phyloP scores from a whole-genome alignment of 1,140 invertebrate species.

The Drosophila grimshawi region DNA sequence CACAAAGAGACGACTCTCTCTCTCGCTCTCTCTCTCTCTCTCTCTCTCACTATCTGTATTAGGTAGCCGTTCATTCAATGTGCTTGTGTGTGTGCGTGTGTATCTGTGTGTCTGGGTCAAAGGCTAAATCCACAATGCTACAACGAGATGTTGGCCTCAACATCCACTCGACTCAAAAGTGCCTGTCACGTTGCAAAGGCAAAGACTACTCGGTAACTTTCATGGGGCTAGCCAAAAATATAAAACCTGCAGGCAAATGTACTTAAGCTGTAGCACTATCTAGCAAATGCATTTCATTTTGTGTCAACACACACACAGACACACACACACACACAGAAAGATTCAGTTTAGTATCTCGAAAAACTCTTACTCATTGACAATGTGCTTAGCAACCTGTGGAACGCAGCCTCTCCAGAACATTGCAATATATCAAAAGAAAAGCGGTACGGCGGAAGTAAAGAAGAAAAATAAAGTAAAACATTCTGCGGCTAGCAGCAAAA shows the following conservation, averaged over 20 bases:
- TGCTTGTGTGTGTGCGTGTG: slow-evolving; percentile 1
- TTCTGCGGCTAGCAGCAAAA: slow-evolving; percentile 60
- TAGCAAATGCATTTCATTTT: slow-evolving; percentile 34
- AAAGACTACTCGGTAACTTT: slow-evolving; percentile 41
- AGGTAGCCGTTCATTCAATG: slow-evolving; percentile 54
- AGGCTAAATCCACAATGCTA: slow-evolving; percentile 73
- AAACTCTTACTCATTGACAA: slow-evolving; percentile 12
- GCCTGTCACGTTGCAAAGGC: slow-evolving; percentile 65
- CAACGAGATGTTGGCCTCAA: slow-evolving; percentile 58
- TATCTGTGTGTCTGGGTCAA: slow-evolving; percentile 53
- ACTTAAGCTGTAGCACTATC: slow-evolving; percentile 13
- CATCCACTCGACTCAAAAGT: slow-evolving; percentile 55
- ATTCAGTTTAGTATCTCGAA: slow-evolving; percentile 1
- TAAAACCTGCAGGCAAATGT: slow-evolving; percentile 24
- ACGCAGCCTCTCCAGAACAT: slow-evolving; percentile 78
- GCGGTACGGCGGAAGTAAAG: slow-evolving; percentile 66
- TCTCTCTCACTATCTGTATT: background rate
- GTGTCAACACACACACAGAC: background rate
- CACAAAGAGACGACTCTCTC: slow-evolving; percentile 43
- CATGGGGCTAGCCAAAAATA: slow-evolving; percentile 57
- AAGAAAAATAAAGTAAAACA: slow-evolving; percentile 29
- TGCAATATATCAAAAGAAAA: slow-evolving; percentile 83
- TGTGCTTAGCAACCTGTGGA: slow-evolving; percentile 77
- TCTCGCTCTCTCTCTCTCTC: background rate
- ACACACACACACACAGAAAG: background rate